A percentile compares a stretch with the other conserved stretches of the same genome.
Evolutionary conservation across 2,888 invertebrate species (phyloP).

Genomic region (Archaeoteleia sp.): DNA sequence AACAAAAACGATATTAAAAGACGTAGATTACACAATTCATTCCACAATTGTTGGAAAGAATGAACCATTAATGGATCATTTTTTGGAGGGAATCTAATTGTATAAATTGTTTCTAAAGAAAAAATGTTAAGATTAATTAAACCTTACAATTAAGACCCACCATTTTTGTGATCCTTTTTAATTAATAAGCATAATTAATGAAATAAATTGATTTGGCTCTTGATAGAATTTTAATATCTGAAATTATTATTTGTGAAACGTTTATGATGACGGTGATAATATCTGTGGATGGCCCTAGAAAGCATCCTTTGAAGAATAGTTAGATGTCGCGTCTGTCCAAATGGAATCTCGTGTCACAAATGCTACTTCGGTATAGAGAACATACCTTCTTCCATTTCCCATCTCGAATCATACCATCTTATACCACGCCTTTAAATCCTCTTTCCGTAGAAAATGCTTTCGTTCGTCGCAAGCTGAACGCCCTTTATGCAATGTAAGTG

Average conservation of each 20-base stretch:
- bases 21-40: too few species aligned
- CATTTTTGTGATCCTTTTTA: too few species aligned
- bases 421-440: too few species aligned
- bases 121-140: too few species aligned
- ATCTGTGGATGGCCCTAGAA: slow-evolving; percentile 27
- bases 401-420: neutral
- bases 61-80: neutral
- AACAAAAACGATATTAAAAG: slow-evolving; percentile 28
- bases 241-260: slow-evolving; percentile 41
- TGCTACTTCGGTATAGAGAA: slow-evolving; percentile 7
- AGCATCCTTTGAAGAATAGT: slow-evolving; percentile 21
- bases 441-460: too few species aligned
- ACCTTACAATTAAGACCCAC: too few species aligned
- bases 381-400: slow-evolving; percentile 13
- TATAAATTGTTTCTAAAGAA: too few species aligned
- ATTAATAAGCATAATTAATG: too few species aligned
- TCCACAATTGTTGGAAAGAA: slow-evolving; percentile 6
- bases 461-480: slow-evolving; percentile 10
- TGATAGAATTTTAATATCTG: too few species aligned
- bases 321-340: neutral
- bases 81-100: neutral
- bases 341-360: slow-evolving; percentile 7
- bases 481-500: slow-evolving; percentile 14
- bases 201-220: too few species aligned
- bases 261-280: slow-evolving; percentile 30